These are phyloP conservation scores for Phalacrocorax pelagicus DNA, from an alignment of 2,113 vertebrate genomes.

Conservation along the genomic window DNA sequence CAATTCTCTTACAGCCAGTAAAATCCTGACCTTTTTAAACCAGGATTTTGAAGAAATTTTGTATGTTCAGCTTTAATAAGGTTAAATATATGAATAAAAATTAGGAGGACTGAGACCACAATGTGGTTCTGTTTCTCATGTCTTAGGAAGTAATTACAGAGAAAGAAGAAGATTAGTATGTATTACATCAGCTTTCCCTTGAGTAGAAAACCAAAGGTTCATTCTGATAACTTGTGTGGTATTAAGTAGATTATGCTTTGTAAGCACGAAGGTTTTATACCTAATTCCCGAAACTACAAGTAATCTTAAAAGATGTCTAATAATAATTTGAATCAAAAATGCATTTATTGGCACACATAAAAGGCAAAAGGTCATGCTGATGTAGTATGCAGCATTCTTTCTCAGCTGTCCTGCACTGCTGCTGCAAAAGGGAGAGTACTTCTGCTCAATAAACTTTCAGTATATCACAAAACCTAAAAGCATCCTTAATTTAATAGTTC, in stretches of 20 bases:
- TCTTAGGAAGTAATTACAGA: background rate
- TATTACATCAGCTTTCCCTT: conserved; percentile 16
- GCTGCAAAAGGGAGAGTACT: background rate
- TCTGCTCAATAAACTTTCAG: background rate
- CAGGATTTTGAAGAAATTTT: background rate
- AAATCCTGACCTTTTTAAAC: background rate
- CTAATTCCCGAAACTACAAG: background rate
- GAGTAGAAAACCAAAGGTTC: conserved; percentile 5
- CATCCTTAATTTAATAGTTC: conserved; percentile 3
- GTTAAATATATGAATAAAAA: background rate
- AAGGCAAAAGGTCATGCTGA: background rate
- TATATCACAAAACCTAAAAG: conserved; percentile 4
- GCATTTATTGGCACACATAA: background rate
- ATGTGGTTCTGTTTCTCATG: background rate
- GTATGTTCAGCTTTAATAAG: background rate
- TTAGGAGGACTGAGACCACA: background rate
- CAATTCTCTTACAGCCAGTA: background rate
- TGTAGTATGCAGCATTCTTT: background rate
- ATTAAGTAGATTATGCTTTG: conserved; percentile 21
- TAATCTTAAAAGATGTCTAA: background rate
- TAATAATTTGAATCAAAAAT: conserved; percentile 17
- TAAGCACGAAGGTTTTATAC: conserved; percentile 10
- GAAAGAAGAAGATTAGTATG: conserved; percentile 5
- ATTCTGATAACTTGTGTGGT: background rate
- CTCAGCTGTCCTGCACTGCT: background rate